Evolutionary conservation across 2,113 vertebrate genomes (phyloP).

Genomic region (Arothron firmamentum): DNA sequence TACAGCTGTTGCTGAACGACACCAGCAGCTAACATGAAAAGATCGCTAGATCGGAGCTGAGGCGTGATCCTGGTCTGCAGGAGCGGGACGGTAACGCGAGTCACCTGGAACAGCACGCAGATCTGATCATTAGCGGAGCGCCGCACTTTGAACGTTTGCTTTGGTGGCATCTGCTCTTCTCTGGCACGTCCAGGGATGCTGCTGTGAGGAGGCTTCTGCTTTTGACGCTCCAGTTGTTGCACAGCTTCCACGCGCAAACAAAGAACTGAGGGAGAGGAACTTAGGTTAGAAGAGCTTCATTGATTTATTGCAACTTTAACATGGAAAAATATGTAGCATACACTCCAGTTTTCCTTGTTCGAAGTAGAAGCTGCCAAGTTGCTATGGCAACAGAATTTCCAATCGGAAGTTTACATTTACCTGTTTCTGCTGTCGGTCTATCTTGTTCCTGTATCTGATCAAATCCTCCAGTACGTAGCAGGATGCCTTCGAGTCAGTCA

Average conservation of each 20-base stretch:
- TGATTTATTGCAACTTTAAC: background rate
- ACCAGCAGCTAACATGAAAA: conserved; percentile 25
- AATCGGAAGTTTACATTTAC: too few species aligned
- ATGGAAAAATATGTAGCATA: background rate
- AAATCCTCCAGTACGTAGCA: background rate
- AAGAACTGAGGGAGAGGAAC: conserved; percentile 6
- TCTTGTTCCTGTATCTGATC: too few species aligned
- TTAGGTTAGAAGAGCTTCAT: background rate
- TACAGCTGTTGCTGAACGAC: background rate
- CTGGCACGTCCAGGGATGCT: conserved; percentile 33
- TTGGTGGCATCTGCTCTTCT: conserved; percentile 63
- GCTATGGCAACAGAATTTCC: too few species aligned
- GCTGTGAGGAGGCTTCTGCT: conserved; percentile 44
- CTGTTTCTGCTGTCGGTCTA: too few species aligned
- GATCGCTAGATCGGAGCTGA: conserved; percentile 20
- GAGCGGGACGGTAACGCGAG: conserved; percentile 45
- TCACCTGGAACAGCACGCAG: conserved; percentile 59
- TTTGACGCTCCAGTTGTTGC: conserved; percentile 34
- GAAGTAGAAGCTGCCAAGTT: too few species aligned
- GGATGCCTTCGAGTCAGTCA: background rate
- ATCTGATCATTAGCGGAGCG: conserved; percentile 49
- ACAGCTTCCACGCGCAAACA: background rate
- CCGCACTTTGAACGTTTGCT: conserved; percentile 60
- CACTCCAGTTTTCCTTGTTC: too few species aligned
- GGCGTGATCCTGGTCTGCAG: conserved; percentile 47